phyloP scores from a whole-genome alignment of 2,797 vertebrate species.

The Eutrigla gurnardus region DNA sequence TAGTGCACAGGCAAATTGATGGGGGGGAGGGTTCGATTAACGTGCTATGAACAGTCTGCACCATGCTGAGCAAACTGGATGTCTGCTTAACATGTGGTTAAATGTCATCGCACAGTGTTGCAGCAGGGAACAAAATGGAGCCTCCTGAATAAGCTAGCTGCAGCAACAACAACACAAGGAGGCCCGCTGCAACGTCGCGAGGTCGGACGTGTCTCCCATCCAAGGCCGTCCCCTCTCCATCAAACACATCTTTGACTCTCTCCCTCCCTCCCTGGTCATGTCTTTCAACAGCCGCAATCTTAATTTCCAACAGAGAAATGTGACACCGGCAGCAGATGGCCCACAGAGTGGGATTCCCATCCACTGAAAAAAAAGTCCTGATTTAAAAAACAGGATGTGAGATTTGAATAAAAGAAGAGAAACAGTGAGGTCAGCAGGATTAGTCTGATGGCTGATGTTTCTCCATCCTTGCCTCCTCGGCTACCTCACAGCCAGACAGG shows the following conservation, averaged over 20 bases:
- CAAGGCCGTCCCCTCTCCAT: constrained; percentile 1
- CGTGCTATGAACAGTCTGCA: too few species aligned
- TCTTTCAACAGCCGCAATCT: constrained; percentile 64
- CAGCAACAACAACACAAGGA: constrained; percentile 41
- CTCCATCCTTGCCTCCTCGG: constrained; percentile 29
- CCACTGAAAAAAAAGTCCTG: constrained; percentile 33
- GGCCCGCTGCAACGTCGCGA: not conserved
- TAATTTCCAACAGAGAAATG: constrained; percentile 63
- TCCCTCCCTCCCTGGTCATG: constrained; percentile 26
- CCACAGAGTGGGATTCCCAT: constrained; percentile 53
- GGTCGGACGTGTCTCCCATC: constrained; percentile 3
- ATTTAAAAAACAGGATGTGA: constrained; percentile 37
- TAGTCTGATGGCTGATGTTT: constrained; percentile 13
- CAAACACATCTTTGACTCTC: constrained; percentile 17
- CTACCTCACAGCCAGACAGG: constrained; percentile 36
- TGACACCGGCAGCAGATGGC: constrained; percentile 69
- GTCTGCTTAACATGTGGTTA: constrained; percentile 13
- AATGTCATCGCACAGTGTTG: constrained; percentile 19
- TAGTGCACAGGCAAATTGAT: constrained; percentile 36
- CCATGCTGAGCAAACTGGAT: not conserved
- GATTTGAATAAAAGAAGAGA: not conserved
- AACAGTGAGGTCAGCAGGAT: not conserved
- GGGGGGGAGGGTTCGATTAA: not conserved
- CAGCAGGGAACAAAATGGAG: constrained; percentile 48
- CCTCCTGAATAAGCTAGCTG: constrained; percentile 12